Evolutionary conservation across 53 echinoderm and acorn worm genomes (phyloP).

Genomic region (Temnopleurus reevesii): DNA sequence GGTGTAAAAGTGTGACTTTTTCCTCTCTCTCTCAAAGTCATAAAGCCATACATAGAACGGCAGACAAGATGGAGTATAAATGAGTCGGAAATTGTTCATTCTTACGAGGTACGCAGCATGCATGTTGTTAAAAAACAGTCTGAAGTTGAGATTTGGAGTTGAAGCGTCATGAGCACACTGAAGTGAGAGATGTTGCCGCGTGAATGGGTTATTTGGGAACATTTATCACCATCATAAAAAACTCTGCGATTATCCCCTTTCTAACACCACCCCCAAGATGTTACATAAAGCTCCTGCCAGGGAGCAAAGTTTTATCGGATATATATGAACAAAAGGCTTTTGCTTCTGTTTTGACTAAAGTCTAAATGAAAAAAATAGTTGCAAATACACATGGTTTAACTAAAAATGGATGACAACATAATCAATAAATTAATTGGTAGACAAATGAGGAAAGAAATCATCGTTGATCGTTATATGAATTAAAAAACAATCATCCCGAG

Average conservation of each 20-base stretch:
- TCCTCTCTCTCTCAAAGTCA: background rate
- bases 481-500: background rate
- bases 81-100: conserved; percentile 17
- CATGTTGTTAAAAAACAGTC: conserved; percentile 35
- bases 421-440: conserved; percentile 51
- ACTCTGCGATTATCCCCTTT: background rate
- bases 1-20: background rate
- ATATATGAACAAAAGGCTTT: conserved; percentile 2
- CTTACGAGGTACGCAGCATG: conserved; percentile 19
- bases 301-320: background rate
- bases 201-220: background rate
- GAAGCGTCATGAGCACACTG: background rate
- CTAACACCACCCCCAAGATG: background rate
- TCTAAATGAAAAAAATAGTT: conserved; percentile 55
- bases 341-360: conserved; percentile 27
- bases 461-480: conserved; percentile 2
- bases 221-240: background rate
- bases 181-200: conserved; percentile 32
- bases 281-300: background rate
- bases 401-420: conserved; percentile 18
- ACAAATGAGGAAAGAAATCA: conserved; percentile 26
- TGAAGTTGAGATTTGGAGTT: conserved; percentile 34
- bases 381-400: conserved; percentile 27
- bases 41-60: background rate
- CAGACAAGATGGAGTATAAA: conserved; percentile 4